Evolutionary conservation across 2,113 vertebrate species (phyloP).

Genomic region (Peromyscus leucopus): DNA sequence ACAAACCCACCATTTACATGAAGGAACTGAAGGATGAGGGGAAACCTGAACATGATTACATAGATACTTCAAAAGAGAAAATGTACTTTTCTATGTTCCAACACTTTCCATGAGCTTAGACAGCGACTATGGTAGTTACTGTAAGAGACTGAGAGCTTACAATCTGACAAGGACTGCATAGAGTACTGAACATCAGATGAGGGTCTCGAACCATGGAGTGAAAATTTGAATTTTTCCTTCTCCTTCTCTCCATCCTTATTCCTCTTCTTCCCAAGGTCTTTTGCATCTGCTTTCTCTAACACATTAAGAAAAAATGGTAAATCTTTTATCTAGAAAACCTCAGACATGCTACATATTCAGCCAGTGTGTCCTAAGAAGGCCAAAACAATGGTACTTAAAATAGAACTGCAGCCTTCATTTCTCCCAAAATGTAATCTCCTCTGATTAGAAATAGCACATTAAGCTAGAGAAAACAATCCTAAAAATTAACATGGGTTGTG

Average conservation of each 20-base stretch:
- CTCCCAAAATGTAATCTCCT: neutral
- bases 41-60: neutral
- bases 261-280: slow-evolving; percentile 87
- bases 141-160: slow-evolving; percentile 84
- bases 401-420: neutral
- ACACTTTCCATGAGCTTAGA: neutral
- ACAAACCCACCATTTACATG: neutral
- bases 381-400: slow-evolving; percentile 19
- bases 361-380: neutral
- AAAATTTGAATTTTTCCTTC: slow-evolving; percentile 85
- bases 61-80: slow-evolving; percentile 5
- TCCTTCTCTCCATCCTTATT: slow-evolving; percentile 87
- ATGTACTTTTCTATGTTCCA: neutral
- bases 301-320: slow-evolving; percentile 75
- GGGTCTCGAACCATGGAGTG: slow-evolving; percentile 71
- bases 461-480: neutral
- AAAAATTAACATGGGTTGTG: slow-evolving; percentile 13
- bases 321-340: slow-evolving; percentile 35
- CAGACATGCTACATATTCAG: neutral
- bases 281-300: slow-evolving; percentile 85
- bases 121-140: neutral
- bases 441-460: slow-evolving; percentile 26
- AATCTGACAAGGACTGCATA: slow-evolving; percentile 79
- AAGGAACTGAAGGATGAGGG: neutral
- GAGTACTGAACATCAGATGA: slow-evolving; percentile 76